Percentiles rank a stretch among this genome's conserved stretches.
These are phyloP conservation scores for Heliocidaris erythrogramma DNA, from an alignment of 35 echinoderm and acorn worm species.

Conservation along the genomic window DNA sequence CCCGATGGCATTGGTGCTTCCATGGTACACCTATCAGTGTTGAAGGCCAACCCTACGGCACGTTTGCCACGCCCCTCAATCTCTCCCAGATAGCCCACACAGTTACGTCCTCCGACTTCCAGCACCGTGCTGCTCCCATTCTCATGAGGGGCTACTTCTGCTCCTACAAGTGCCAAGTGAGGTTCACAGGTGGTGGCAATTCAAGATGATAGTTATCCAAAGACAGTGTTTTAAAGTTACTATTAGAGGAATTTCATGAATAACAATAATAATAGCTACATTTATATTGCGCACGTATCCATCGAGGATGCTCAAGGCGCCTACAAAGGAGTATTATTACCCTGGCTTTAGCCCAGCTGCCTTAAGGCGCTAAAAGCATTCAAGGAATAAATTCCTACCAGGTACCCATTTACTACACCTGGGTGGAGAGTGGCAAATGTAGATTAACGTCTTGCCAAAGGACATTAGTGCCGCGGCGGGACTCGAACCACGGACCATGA, in stretches of 20 bases:
- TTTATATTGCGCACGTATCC: too few relatives aligned
- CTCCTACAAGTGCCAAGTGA: background rate
- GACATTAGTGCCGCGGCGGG: too few relatives aligned
- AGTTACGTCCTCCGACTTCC: background rate
- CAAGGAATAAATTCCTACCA: too few relatives aligned
- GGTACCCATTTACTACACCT: too few relatives aligned
- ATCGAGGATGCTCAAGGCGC: too few relatives aligned
- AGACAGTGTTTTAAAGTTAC: background rate
- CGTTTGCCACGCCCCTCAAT: slow-evolving; percentile 16
- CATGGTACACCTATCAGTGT: slow-evolving; percentile 20
- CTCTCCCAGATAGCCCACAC: slow-evolving; percentile 21
- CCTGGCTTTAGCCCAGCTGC: too few relatives aligned
- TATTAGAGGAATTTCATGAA: background rate
- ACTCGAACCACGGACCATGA: too few relatives aligned
- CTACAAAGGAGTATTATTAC: too few relatives aligned
- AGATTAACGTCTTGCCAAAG: too few relatives aligned
- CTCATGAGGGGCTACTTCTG: slow-evolving; percentile 32
- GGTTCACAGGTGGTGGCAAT: background rate
- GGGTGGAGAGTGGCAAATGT: too few relatives aligned
- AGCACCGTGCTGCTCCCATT: background rate
- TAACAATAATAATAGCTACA: too few relatives aligned
- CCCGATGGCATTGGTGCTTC: slow-evolving; percentile 35
- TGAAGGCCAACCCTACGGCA: slow-evolving; percentile 25
- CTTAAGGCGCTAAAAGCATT: too few relatives aligned
- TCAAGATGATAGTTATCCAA: background rate